These are phyloP conservation scores for Takifugu bimaculatus DNA, from an alignment of 2,113 vertebrate genomes.

Conservation along the genomic window DNA sequence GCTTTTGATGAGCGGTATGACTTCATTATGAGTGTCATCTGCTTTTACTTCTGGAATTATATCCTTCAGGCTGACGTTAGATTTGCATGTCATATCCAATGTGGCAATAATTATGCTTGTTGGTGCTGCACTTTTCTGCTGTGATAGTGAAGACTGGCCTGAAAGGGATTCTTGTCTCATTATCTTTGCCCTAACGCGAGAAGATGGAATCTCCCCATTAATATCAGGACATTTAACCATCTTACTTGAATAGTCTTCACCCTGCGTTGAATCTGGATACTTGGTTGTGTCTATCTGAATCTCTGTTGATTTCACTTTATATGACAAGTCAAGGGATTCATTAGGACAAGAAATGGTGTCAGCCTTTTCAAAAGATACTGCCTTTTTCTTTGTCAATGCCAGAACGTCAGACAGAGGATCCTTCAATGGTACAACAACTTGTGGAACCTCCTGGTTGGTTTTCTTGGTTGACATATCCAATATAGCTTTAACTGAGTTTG, in stretches of 20 bases:
- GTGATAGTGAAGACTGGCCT: slow-evolving; percentile 21
- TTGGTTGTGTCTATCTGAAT: slow-evolving; percentile 3
- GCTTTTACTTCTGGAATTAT: slow-evolving; percentile 1
- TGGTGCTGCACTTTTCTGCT: slow-evolving; percentile 39
- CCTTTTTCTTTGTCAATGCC: slow-evolving; percentile 52
- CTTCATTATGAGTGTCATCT: slow-evolving; percentile 11
- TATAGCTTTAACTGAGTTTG: slow-evolving; percentile 61
- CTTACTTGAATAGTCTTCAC: slow-evolving; percentile 7
- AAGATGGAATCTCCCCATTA: slow-evolving; percentile 10
- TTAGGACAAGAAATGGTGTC: slow-evolving; percentile 15
- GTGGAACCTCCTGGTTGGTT: background rate
- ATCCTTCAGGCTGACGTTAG: slow-evolving; percentile 6
- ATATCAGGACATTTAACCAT: background rate
- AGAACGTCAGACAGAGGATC: slow-evolving; percentile 41
- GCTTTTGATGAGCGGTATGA: slow-evolving; percentile 40
- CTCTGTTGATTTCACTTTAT: slow-evolving; percentile 18
- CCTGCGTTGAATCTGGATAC: background rate
- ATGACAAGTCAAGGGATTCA: slow-evolving; percentile 54
- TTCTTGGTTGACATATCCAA: slow-evolving; percentile 68
- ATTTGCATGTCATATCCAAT: slow-evolving; percentile 56
- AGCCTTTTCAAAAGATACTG: slow-evolving; percentile 15
- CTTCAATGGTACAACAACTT: slow-evolving; percentile 19
- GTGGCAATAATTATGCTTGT: slow-evolving; percentile 40
- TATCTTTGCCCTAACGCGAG: slow-evolving; percentile 4
- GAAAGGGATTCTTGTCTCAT: slow-evolving; percentile 25